Percentiles rank a stretch among this genome's conserved stretches.
These are phyloP conservation scores for Drosophila repleta DNA, from an alignment of 1,140 invertebrate genomes.

Conservation along the genomic window DNA sequence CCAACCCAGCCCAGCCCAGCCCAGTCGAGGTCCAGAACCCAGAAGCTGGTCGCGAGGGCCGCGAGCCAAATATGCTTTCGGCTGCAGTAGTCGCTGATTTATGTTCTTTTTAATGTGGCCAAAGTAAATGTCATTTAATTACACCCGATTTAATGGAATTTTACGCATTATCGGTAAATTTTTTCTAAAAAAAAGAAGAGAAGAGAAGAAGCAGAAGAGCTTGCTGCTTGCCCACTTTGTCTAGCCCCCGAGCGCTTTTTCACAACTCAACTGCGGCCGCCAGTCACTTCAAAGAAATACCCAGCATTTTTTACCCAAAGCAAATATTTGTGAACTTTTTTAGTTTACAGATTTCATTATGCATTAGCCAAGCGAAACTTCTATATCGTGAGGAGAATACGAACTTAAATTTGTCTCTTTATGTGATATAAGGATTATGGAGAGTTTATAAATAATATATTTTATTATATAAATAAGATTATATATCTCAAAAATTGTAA, in stretches of 20 bases:
- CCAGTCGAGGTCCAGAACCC: slow-evolving; percentile 15
- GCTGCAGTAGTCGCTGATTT: slow-evolving; percentile 69
- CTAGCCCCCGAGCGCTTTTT: slow-evolving; percentile 59
- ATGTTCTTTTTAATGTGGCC: slow-evolving; percentile 79
- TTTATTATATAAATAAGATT: too few relatives aligned
- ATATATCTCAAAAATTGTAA: too few relatives aligned
- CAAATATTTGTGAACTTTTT: slow-evolving; percentile 44
- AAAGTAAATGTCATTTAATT: slow-evolving; percentile 83
- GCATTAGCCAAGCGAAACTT: slow-evolving; percentile 5
- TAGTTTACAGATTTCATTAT: slow-evolving; percentile 32
- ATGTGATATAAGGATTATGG: too few relatives aligned
- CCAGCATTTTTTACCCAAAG: slow-evolving; percentile 44
- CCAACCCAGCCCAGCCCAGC: not conserved
- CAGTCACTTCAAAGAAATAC: slow-evolving; percentile 62
- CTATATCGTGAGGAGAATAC: not conserved
- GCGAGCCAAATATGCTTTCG: slow-evolving; percentile 60
- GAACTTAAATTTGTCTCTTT: too few relatives aligned
- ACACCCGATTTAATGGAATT: slow-evolving; percentile 82
- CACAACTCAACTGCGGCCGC: slow-evolving; percentile 43
- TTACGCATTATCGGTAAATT: slow-evolving; percentile 77
- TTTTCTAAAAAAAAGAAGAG: too few relatives aligned
- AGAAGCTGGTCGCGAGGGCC: slow-evolving; percentile 21
- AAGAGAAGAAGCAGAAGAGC: not conserved
- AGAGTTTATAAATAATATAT: too few relatives aligned
- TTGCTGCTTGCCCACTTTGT: slow-evolving; percentile 20